phyloP scores from a whole-genome alignment of 2,888 invertebrate genomes.

The Artemia sinica region DNA sequence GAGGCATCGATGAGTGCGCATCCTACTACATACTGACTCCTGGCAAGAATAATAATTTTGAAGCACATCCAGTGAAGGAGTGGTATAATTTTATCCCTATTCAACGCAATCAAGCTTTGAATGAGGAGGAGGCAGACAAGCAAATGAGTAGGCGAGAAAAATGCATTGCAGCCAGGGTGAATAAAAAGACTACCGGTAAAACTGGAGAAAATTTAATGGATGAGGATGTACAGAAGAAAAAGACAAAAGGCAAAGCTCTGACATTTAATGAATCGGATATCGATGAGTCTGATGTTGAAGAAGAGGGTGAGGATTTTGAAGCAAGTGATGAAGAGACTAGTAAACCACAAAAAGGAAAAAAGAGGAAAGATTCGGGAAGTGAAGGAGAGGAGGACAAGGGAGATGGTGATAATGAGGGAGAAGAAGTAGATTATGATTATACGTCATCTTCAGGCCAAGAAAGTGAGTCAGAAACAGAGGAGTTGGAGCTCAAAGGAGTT shows the following conservation, averaged over 20 bases:
- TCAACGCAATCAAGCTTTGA: conserved; percentile 76
- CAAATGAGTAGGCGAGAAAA: conserved; percentile 76
- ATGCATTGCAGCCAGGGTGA: conserved; percentile 81
- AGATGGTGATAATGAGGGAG: conserved; percentile 87
- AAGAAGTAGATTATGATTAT: conserved; percentile 84
- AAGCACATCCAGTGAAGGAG: conserved; percentile 84
- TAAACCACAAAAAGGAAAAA: conserved; percentile 50
- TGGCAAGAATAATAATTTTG: conserved; percentile 81
- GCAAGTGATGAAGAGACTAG: conserved; percentile 86
- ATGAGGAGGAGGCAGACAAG: conserved; percentile 94
- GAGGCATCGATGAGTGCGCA: conserved; percentile 87
- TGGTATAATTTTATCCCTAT: conserved; percentile 89
- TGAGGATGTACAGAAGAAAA: conserved; percentile 37
- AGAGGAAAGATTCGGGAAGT: conserved; percentile 41
- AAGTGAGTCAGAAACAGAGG: conserved; percentile 36
- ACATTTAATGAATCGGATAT: conserved; percentile 44
- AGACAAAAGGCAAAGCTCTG: conserved; percentile 38
- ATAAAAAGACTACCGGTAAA: conserved; percentile 62
- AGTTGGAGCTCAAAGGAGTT: conserved; percentile 68
- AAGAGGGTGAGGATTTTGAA: conserved; percentile 93
- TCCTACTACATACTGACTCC: conserved; percentile 96
- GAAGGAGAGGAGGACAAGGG: conserved; percentile 91
- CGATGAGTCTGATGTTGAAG: conserved; percentile 68
- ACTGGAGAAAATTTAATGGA: conserved; percentile 43
- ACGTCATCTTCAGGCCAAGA: conserved; percentile 41